phyloP scores from a whole-genome alignment of 2,113 vertebrate species.

The Porphyrio hochstetteri region DNA sequence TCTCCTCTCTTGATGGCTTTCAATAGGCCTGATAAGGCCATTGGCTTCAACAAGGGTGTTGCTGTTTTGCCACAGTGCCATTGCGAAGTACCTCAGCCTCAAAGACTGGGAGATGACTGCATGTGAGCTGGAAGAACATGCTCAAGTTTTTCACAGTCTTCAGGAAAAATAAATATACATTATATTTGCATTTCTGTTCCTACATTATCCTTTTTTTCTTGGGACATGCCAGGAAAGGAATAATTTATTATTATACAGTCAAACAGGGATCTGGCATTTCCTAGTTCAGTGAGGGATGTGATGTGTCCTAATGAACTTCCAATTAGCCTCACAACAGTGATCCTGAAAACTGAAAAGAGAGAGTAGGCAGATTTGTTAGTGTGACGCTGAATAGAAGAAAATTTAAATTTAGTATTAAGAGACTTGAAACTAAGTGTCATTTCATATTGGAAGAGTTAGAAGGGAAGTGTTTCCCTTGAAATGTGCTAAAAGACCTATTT shows the following conservation, averaged over 20 bases:
- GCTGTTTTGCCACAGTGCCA: background rate
- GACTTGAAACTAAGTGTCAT: background rate
- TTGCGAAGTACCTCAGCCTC: background rate
- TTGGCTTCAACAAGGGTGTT: background rate
- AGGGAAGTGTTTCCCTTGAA: background rate
- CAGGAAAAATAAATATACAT: background rate
- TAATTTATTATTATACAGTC: background rate
- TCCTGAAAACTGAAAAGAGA: background rate
- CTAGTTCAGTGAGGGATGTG: background rate
- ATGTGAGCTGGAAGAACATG: background rate
- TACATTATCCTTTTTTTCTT: background rate
- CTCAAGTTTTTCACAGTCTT: background rate
- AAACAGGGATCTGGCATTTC: background rate
- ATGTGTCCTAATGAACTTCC: background rate
- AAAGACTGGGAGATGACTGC: background rate
- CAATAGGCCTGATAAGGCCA: background rate
- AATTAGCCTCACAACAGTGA: background rate
- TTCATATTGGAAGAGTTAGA: background rate
- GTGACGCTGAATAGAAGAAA: background rate
- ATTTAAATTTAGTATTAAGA: background rate
- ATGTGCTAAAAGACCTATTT: background rate
- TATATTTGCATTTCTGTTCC: background rate
- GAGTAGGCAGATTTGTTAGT: background rate
- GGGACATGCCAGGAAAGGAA: fast-evolving
- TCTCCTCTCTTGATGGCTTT: background rate